Percentiles rank a stretch among this genome's conserved stretches.
Conservation (phyloP, 2,888 invertebrate genomes). For the Phymatocera aterrima region DNA sequence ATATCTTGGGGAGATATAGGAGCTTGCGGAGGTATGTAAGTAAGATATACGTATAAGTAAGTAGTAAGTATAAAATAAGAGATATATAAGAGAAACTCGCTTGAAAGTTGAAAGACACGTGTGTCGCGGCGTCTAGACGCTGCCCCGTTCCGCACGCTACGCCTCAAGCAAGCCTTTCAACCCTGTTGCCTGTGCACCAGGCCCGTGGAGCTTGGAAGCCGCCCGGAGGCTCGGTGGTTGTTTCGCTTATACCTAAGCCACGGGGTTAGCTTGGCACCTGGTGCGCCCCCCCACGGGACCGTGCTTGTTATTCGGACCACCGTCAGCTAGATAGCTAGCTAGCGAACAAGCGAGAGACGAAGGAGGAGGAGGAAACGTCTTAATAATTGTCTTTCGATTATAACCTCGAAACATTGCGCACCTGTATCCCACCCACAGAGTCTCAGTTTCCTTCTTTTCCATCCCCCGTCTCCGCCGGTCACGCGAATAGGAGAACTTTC, state of each 20-base stretch:
- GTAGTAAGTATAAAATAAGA: neutral
- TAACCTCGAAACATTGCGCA: conserved; percentile 32
- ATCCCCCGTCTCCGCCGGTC: too few relatives aligned
- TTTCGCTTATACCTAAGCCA: conserved; percentile 62
- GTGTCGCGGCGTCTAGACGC: conserved; percentile 41
- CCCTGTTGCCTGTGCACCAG: neutral
- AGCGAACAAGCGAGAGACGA: neutral
- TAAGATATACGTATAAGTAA: neutral
- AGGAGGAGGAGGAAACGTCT: conserved; percentile 23
- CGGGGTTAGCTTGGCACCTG: conserved; percentile 72
- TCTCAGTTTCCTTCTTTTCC: neutral
- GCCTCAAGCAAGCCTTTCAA: conserved; percentile 39
- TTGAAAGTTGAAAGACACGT: conserved; percentile 33
- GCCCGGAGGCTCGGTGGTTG: conserved; percentile 59
- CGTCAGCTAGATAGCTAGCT: neutral
- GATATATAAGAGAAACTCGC: neutral
- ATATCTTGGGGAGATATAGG: too few relatives aligned
- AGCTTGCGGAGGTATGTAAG: too few relatives aligned
- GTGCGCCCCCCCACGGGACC: conserved; percentile 71
- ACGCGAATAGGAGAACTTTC: conserved; percentile 13
- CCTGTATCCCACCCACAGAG: conserved; percentile 15
- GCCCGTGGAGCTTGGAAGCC: conserved; percentile 41
- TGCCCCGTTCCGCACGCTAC: conserved; percentile 3
- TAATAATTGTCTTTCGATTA: conserved; percentile 49
- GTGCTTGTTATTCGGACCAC: conserved; percentile 72